Evolutionary conservation across 2,888 invertebrate genomes (phyloP).

Genomic region (Eucriotettix oculatus): DNA sequence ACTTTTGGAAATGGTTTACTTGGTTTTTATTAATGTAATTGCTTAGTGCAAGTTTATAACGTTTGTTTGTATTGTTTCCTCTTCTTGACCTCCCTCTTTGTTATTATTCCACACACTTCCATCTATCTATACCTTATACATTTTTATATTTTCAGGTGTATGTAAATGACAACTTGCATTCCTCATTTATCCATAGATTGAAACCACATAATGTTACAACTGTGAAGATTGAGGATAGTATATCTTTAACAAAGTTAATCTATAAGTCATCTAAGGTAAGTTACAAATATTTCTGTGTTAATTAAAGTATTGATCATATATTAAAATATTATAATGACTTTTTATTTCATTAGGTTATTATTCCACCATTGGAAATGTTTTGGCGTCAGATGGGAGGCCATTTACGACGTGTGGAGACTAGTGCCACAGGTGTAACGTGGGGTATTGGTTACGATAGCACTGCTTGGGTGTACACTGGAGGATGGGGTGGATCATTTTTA

Average conservation of each 20-base stretch:
- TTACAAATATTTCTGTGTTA: too few relatives aligned
- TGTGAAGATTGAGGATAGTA: conserved; percentile 56
- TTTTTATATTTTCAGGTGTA: conserved; percentile 7
- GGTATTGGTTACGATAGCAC: conserved; percentile 75
- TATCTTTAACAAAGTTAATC: conserved; percentile 51
- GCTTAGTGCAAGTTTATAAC: too few relatives aligned
- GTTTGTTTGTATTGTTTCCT: too few relatives aligned
- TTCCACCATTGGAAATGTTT: conserved; percentile 60
- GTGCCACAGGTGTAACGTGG: conserved; percentile 72
- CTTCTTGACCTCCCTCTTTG: neutral
- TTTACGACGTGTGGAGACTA: conserved; percentile 58
- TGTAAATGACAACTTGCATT: conserved; percentile 8
- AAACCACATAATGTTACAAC: conserved; percentile 56
- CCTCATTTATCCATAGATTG: conserved; percentile 52
- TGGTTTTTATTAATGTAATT: neutral
- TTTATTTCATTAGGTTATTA: conserved; percentile 30
- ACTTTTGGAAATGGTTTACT: neutral
- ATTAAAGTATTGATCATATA: neutral
- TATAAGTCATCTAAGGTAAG: conserved; percentile 40
- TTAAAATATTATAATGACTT: neutral
- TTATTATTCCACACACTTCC: neutral
- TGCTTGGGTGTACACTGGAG: conserved; percentile 79
- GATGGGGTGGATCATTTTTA: conserved; percentile 71
- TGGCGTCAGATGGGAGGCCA: conserved; percentile 84
- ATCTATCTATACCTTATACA: neutral